Evolutionary conservation across 2,113 vertebrate species (phyloP).

Genomic region (Dascyllus trimaculatus): DNA sequence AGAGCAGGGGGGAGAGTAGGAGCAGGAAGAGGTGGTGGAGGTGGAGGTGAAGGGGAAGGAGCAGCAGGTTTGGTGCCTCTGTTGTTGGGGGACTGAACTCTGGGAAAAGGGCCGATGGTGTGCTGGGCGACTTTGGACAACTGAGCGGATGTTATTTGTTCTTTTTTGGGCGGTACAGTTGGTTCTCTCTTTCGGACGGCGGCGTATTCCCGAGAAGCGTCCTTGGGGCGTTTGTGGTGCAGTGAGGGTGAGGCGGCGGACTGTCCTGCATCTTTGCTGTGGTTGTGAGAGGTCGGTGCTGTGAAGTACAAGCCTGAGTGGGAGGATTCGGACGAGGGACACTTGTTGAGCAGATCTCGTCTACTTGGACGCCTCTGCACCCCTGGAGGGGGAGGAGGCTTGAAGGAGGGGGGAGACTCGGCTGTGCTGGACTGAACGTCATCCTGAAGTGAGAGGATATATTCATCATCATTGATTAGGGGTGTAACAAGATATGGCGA

Average conservation of each 20-base stretch:
- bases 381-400: slow-evolving; percentile 87
- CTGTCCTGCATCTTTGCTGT: slow-evolving; percentile 66
- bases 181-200: slow-evolving; percentile 76
- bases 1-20: slow-evolving; percentile 59
- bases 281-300: slow-evolving; percentile 78
- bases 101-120: slow-evolving; percentile 92
- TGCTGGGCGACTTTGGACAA: slow-evolving; percentile 87
- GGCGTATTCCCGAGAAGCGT: slow-evolving; percentile 69
- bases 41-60: slow-evolving; percentile 55
- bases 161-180: slow-evolving; percentile 75
- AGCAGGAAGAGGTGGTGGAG: slow-evolving; percentile 69
- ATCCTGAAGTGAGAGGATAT: slow-evolving; percentile 88
- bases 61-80: slow-evolving; percentile 75
- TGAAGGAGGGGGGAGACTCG: slow-evolving; percentile 89
- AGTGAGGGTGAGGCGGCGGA: slow-evolving; percentile 31
- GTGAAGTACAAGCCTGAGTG: slow-evolving; percentile 91
- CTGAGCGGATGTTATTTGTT: slow-evolving; percentile 78
- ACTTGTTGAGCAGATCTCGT: slow-evolving; percentile 82
- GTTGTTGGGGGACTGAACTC: slow-evolving; percentile 90
- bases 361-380: slow-evolving; percentile 70
- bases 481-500: not conserved
- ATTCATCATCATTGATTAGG: slow-evolving; percentile 62
- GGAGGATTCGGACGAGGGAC: slow-evolving; percentile 88
- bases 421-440: slow-evolving; percentile 86
- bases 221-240: slow-evolving; percentile 58